phyloP scores from a whole-genome alignment of 2,113 vertebrate species.

The Melospiza melodia region DNA sequence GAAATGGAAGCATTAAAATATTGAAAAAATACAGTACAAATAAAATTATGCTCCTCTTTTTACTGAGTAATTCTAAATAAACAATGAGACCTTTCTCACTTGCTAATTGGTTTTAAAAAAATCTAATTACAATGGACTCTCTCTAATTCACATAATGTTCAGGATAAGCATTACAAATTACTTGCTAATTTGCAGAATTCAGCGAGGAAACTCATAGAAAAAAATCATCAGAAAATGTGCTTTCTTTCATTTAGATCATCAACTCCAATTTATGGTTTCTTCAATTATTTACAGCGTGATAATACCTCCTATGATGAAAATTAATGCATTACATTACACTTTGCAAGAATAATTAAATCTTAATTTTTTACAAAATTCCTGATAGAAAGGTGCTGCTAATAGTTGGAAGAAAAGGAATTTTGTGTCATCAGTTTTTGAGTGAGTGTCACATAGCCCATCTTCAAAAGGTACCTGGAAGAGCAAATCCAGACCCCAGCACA shows the following conservation, averaged over 20 bases:
- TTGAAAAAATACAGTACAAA: slow-evolving; percentile 5
- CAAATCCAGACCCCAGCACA: neutral
- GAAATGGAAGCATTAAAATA: neutral
- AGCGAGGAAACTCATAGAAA: neutral
- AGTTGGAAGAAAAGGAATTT: neutral
- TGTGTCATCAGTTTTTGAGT: neutral
- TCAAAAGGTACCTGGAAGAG: neutral
- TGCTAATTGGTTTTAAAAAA: neutral
- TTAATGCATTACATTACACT: neutral
- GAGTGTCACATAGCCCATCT: neutral
- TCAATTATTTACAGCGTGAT: slow-evolving; percentile 60
- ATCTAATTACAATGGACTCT: slow-evolving; percentile 32
- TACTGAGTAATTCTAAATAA: slow-evolving; percentile 11
- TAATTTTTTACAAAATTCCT: neutral
- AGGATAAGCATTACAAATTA: slow-evolving; percentile 31
- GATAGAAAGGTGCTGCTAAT: neutral
- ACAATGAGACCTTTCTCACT: slow-evolving; percentile 30
- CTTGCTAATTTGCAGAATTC: slow-evolving; percentile 33
- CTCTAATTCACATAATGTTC: slow-evolving; percentile 9
- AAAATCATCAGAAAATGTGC: neutral
- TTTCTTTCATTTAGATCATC: slow-evolving; percentile 20
- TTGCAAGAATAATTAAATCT: neutral
- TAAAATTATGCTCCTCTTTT: neutral
- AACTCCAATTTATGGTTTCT: slow-evolving; percentile 30
- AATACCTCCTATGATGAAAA: neutral